These are phyloP conservation scores for Phyllotreta striolata DNA, from an alignment of 2,888 invertebrate genomes.

Conservation along the genomic window DNA sequence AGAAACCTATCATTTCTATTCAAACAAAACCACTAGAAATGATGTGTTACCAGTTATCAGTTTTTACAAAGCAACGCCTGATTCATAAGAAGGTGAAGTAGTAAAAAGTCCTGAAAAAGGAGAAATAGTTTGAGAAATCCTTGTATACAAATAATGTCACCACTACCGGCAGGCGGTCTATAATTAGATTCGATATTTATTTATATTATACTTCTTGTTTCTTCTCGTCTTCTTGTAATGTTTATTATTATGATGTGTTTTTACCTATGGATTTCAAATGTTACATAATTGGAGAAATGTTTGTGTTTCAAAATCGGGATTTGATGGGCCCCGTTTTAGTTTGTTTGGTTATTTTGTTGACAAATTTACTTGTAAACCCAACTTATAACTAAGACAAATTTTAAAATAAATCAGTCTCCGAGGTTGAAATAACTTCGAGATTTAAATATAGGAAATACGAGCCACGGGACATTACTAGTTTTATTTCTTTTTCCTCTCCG, in stretches of 20 bases:
- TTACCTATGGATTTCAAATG: slow-evolving; percentile 9
- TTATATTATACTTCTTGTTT: slow-evolving; percentile 12
- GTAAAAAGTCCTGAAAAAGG: no score
- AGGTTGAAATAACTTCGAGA: background rate
- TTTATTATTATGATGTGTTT: slow-evolving; percentile 8
- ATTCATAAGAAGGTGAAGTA: no score
- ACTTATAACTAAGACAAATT: background rate
- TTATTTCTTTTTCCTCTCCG: no score
- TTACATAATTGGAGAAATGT: slow-evolving; percentile 18
- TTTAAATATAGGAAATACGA: no score
- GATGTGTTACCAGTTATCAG: no score
- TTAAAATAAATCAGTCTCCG: background rate
- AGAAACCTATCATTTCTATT: no score
- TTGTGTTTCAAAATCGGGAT: slow-evolving; percentile 15
- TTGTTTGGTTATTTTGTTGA: slow-evolving; percentile 21
- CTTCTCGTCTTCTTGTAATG: slow-evolving; percentile 5
- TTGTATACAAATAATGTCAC: no score
- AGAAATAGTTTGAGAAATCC: no score
- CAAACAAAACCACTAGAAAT: no score
- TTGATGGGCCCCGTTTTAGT: slow-evolving; percentile 13
- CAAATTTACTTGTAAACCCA: slow-evolving; percentile 13
- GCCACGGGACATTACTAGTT: no score
- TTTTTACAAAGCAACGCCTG: no score
- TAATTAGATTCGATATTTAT: slow-evolving; percentile 13
- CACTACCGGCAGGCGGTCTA: slow-evolving; percentile 2